Base-by-base conservation (phyloP, 2,888 invertebrate species). In the Desoria tigrina region DNA sequence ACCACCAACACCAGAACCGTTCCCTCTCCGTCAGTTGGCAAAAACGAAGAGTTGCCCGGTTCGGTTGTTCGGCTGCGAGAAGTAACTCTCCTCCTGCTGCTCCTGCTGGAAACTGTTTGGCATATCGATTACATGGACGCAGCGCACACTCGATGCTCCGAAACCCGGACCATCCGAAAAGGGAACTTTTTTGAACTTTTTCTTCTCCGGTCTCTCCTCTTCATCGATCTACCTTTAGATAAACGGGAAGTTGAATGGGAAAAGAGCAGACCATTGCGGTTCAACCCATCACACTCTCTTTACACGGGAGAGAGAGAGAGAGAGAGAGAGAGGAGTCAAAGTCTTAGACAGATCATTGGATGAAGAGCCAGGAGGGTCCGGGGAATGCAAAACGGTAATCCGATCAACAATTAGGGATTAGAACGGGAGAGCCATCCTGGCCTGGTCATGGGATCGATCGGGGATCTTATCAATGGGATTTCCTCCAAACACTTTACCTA, bases 141-240 rank as follows among this genome's bases (percentile, higher is more conserved):
- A 69, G 74, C 73, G 74, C 74, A 73, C 71, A 70, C 72, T 70
- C 72, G 58, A 58, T 58, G 4, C 42, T 18, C 37, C 24, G 26
- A 26, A 27, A n/a, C 42, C n/a, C 18, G 21, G 14, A 42, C 58
- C 16, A 61, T 59, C 45, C 49, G 27, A 26, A 49, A 61, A 61
- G 37, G 61, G 28, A 61, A 27, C 45, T 61, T 61, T 61, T 61
- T 61, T 51, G 32, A 23, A 51, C 61, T 61, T 61, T 61, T 54
- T 55, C 49, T 42, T 62, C 14, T 21, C 26, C 45, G 45, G 56
- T 69, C 72, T 73, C 74, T 75, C 73, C 76, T 76, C 74, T 72
- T 71, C 73, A 76, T 76, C 76, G 76, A 76, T 76, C 76, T 76
- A 69, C 66, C 64, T 68, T 63, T 68, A 73, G 76, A 76, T 76